Evolutionary conservation across 2,797 vertebrate genomes (phyloP).

Genomic region (Myotis findleyi): DNA sequence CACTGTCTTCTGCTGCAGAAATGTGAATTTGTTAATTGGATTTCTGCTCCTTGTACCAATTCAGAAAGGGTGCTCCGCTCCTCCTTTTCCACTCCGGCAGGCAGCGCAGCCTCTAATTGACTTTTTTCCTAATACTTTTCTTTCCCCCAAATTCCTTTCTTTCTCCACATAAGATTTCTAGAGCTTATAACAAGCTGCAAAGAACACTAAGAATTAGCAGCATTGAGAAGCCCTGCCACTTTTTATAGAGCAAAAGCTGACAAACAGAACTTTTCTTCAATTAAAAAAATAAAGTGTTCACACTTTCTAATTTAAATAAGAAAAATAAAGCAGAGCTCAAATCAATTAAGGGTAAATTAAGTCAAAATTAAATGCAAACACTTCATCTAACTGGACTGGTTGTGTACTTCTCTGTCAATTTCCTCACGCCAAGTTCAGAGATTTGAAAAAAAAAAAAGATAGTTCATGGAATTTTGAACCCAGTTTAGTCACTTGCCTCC

Average conservation of each 20-base stretch:
- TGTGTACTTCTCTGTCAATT: background rate
- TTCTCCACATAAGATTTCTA: constrained; percentile 57
- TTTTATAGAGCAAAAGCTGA: constrained; percentile 45
- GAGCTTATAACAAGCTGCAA: constrained; percentile 62
- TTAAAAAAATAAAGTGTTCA: constrained; percentile 70
- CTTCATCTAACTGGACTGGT: background rate
- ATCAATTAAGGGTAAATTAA: constrained; percentile 59
- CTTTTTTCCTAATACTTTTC: constrained; percentile 60
- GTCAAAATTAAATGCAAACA: constrained; percentile 27
- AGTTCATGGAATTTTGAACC: background rate
- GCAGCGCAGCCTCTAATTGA: constrained; percentile 56
- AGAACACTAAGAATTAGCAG: constrained; percentile 59
- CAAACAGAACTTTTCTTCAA: constrained; percentile 57
- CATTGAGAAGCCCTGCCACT: constrained; percentile 56
- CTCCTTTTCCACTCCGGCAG: constrained; percentile 45
- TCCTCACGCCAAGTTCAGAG: background rate
- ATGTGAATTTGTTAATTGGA: constrained; percentile 65
- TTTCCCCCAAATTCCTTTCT: constrained; percentile 51
- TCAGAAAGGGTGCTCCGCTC: background rate
- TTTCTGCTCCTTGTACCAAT: constrained; percentile 49
- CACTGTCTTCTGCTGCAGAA: constrained; percentile 60
- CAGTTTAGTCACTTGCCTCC: background rate
- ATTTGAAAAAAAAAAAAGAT: background rate
- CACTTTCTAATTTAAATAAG: constrained; percentile 30
- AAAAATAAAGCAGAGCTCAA: constrained; percentile 61